Conservation (phyloP, 1,140 invertebrate species). For the Euura saliciscinereae region DNA sequence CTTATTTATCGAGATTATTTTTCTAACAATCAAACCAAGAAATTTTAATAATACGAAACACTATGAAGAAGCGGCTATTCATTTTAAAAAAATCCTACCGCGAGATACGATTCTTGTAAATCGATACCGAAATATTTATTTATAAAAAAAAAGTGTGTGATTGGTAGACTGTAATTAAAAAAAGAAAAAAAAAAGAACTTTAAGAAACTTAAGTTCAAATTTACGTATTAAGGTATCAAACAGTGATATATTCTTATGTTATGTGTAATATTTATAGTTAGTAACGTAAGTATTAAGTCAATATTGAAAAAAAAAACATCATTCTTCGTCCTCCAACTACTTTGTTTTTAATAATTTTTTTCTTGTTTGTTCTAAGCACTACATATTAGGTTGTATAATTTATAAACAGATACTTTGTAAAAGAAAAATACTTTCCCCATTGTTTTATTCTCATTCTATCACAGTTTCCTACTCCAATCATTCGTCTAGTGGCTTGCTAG, state of each 20-base stretch:
- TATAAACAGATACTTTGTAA: no score
- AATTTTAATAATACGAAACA: not conserved
- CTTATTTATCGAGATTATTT: no score
- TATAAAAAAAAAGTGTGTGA: constrained; percentile 8
- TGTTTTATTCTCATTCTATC: no score
- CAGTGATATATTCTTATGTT: not conserved
- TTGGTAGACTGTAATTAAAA: constrained; percentile 9
- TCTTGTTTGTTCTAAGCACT: not conserved
- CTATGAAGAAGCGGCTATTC: constrained; percentile 2
- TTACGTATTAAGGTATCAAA: not conserved
- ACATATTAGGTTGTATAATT: no score
- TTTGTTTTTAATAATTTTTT: no score
- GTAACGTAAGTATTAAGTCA: not conserved
- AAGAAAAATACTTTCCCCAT: no score
- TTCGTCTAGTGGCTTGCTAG: no score
- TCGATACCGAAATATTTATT: constrained; percentile 11
- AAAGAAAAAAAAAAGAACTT: not conserved
- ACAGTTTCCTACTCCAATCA: no score
- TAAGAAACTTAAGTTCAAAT: not conserved
- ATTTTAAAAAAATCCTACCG: not conserved
- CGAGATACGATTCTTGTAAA: not conserved
- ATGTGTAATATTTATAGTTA: not conserved
- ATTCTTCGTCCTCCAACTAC: not conserved
- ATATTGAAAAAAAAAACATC: not conserved
- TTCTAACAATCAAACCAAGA: no score